These are phyloP conservation scores for Camponotus floridanus DNA, from an alignment of 1,140 invertebrate species.

Conservation along the genomic window DNA sequence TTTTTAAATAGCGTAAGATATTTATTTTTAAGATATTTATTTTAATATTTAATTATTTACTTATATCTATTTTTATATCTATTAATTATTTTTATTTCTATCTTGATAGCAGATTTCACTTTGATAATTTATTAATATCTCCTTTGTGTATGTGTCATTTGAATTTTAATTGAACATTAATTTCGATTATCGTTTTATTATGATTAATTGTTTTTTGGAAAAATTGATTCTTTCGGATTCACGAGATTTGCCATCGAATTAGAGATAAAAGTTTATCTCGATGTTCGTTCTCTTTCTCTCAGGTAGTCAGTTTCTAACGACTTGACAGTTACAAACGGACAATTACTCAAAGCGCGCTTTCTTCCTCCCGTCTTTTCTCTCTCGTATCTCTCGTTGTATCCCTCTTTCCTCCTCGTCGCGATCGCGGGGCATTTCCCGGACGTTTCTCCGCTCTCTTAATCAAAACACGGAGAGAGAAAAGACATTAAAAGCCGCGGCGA, in stretches of 20 bases:
- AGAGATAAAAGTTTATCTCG: slow-evolving; percentile 66
- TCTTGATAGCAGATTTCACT: not conserved
- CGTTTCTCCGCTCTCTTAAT: slow-evolving; percentile 79
- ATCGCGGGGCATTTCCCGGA: slow-evolving; percentile 51
- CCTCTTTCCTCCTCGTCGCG: slow-evolving; percentile 24
- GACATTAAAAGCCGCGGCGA: slow-evolving; percentile 83
- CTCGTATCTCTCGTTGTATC: slow-evolving; percentile 45
- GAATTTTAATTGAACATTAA: not conserved
- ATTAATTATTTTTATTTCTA: not conserved
- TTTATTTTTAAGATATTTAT: not conserved
- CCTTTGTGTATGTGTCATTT: not conserved
- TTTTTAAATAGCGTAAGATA: not conserved
- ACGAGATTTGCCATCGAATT: not conserved
- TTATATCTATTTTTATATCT: too few species aligned
- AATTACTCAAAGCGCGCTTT: slow-evolving; percentile 83
- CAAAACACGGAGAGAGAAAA: slow-evolving; percentile 83
- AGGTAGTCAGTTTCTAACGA: slow-evolving; percentile 78
- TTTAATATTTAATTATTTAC: not conserved
- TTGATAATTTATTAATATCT: not conserved
- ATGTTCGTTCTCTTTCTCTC: slow-evolving; percentile 66
- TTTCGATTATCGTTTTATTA: not conserved
- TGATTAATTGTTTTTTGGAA: not conserved
- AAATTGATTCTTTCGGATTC: not conserved
- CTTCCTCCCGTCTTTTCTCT: slow-evolving; percentile 66
- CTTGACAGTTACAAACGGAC: slow-evolving; percentile 79